Evolutionary conservation across 1,140 invertebrate species (phyloP), one percentile per base, ranked within the genome.

Genomic region (Leptinotarsa defecta): DNA sequence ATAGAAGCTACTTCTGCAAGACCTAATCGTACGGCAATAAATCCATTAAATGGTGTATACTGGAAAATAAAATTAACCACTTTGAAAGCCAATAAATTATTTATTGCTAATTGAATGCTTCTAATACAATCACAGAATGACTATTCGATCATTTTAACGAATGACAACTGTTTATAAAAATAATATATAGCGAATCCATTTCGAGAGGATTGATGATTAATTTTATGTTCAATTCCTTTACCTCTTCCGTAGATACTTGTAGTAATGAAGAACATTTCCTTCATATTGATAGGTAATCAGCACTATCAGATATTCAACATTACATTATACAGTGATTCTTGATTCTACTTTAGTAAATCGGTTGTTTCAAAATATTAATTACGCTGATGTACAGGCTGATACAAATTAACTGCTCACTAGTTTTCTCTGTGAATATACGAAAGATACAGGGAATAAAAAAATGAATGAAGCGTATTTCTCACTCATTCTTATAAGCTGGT

Each of bases 41-140:
- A 68, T 34, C 22, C 22, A 20, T 27, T 34, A 27, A 68, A 20
- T 68, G 27, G 19, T 68, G 34, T 68, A 43, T 48, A 68, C 67
- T n/a, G 22, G 19, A 15, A 27, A 34, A 68, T 68, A 68, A 68
- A 68, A 68, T 27, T 22, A 68, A 68, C 22, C 34, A 68, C 67
- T 43, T 68, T 13, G 20, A 65, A 13, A 70, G 68, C n/a, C 68
- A 70, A 70, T 70, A 70, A 70, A 70, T 20, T 70, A 70, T 70
- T 70, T 70, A 70, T 70, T 49, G 68, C 48, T 70, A 48, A 70
- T 70, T 70, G 43, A 70, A 70, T 70, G 68, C n/a, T 70, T 48
- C 34, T 70, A 15, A 70, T 49, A 48, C 34, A 48, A 70, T 48
- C n/a, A 70, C 13, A 19, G 68, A 49, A 70, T 48, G 48, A n/a